A percentile compares a stretch with the other conserved stretches of the same genome.
Evolutionary conservation across 2,888 invertebrate genomes (phyloP).

Genomic region (Seira ritae): DNA sequence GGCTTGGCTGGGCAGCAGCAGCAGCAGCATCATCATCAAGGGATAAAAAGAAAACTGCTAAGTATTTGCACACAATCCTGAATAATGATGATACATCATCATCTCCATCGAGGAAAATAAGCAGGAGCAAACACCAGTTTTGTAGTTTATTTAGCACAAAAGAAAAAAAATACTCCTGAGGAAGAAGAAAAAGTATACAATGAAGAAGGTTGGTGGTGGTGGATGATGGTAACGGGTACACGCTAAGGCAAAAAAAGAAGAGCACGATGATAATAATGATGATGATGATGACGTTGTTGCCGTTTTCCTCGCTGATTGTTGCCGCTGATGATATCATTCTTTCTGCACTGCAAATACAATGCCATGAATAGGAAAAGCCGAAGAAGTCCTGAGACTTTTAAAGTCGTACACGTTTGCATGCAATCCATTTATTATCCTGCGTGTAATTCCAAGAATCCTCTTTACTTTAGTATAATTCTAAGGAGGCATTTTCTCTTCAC

Average conservation of each 20-base stretch:
- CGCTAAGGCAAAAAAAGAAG: background rate
- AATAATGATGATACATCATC: constrained; percentile 15
- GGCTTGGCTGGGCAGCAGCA: background rate
- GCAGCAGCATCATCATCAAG: background rate
- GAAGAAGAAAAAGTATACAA: constrained; percentile 1
- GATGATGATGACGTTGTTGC: constrained; percentile 50
- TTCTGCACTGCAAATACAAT: constrained; percentile 39
- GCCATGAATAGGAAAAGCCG: constrained; percentile 10
- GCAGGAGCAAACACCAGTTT: constrained; percentile 14
- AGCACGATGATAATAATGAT: constrained; percentile 16
- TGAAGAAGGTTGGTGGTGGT: background rate
- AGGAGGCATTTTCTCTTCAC: constrained; percentile 47
- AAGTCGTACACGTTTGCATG: background rate
- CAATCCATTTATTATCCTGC: constrained; percentile 9
- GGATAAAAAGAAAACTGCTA: constrained; percentile 47
- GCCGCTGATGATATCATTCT: constrained; percentile 28
- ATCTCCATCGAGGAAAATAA: constrained; percentile 14
- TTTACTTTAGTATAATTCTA: constrained; percentile 53
- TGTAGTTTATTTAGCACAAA: constrained; percentile 2
- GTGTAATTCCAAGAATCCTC: constrained; percentile 59
- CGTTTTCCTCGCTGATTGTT: constrained; percentile 54
- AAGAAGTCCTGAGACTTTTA: constrained; percentile 35
- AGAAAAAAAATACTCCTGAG: background rate
- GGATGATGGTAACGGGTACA: constrained; percentile 53
- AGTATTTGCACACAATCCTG: constrained; percentile 60